These are phyloP conservation scores for Apodemus sylvaticus DNA, from an alignment of 2,113 vertebrate species.

Conservation along the genomic window DNA sequence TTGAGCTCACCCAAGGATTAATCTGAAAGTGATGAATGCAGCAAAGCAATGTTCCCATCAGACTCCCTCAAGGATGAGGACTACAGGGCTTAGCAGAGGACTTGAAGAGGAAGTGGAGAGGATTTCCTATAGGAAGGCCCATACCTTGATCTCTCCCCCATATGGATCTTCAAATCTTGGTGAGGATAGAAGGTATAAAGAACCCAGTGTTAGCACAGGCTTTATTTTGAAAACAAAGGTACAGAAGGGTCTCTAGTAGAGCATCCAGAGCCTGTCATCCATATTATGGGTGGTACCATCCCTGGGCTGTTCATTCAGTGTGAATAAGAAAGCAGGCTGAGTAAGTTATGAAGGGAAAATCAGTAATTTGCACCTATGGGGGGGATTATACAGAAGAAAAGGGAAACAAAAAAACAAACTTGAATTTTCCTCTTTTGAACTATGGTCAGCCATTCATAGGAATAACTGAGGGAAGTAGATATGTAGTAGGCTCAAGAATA, in stretches of 20 bases:
- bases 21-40: not conserved
- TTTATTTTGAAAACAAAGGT: not conserved
- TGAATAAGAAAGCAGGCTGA: not conserved
- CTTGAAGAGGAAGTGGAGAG: not conserved
- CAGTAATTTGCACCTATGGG: not conserved
- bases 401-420: not conserved
- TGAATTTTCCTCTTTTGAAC: not conserved
- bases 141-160: not conserved
- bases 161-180: not conserved
- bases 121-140: not conserved
- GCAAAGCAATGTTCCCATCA: not conserved
- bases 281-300: not conserved
- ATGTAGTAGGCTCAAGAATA: not conserved
- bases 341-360: not conserved
- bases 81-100: not conserved
- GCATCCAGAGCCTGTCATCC: not conserved
- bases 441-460: not conserved
- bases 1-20: not conserved
- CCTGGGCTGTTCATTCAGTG: not conserved
- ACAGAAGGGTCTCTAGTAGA: not conserved
- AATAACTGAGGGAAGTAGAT: too few species aligned
- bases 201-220: not conserved
- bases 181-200: not conserved
- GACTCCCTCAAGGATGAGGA: not conserved
- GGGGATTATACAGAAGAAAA: not conserved